Base-by-base conservation (phyloP, 2,888 invertebrate genomes). In the Mimumesa dahlbomi region DNA sequence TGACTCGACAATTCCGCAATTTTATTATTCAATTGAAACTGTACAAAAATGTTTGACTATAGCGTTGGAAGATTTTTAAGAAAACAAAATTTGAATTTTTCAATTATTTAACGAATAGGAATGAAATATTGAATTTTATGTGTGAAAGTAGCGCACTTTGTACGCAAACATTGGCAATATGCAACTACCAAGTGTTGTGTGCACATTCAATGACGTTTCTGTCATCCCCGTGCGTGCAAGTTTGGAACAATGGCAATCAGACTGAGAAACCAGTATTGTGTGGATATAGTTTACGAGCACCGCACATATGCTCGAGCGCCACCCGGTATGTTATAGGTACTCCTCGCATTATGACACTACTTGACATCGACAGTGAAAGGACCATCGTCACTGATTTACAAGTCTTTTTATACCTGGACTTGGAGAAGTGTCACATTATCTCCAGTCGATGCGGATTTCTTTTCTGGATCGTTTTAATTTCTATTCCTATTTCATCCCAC, bases 201-300 rank as follows among this genome's bases (percentile, higher is more conserved):
- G n/a, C n/a, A n/a, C n/a, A 45, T 54, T 70, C 70, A 42, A 40
- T 56, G 70, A 77, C 64, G 64, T 64, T 54, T 38, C 40, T 4
- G 11, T 2, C 42, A 31, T 13, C 61, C 63, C 61, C 21, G 31
- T 9, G 42, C 40, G 48, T 43, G 14, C 50, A 45, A 61, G 36
- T 42, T 48, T 74, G 73, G 81, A 80, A 85, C 81, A 85, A 84
- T 85, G 77, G 79, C 81, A 86, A 85, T 86, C 84, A 82, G 81
- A 67, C 75, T 81, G 80, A 78, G 75, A 77, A 81, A 81, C 58
- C 59, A 63, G 73, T 79, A 85, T 87, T 87, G 87, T 82, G 77
- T 49, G 64, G 56, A 58, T 36, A 65, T 84, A 77, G 84, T 87
- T 87, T 87, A 87, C 79, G 86, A 85, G 77, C 80, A 53, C 16